Percentiles rank a stretch among this genome's conserved stretches.
Evolutionary conservation across 2,888 invertebrate species (phyloP).

Genomic region (Amorpha juglandis): DNA sequence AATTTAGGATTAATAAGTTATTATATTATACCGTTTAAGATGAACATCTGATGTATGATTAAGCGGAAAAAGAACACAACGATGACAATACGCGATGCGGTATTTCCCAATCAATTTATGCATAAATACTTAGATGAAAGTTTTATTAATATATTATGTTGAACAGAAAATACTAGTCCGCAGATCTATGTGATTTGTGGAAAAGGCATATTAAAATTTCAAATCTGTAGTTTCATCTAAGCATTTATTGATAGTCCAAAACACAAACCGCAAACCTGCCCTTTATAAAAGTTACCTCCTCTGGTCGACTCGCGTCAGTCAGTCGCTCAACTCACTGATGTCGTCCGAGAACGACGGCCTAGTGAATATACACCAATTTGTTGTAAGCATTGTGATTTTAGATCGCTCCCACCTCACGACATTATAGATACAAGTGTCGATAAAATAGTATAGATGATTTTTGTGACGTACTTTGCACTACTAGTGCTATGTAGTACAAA

Average conservation of each 20-base stretch:
- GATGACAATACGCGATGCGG: conserved; percentile 13
- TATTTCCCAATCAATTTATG: conserved; percentile 1
- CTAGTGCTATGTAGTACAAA: background rate
- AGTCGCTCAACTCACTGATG: conserved; percentile 35
- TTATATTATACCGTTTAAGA: background rate
- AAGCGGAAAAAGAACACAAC: conserved; percentile 32
- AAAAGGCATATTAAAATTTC: too few species aligned
- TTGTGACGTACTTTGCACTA: background rate
- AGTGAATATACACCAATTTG: conserved; percentile 18
- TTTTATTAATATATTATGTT: too few species aligned
- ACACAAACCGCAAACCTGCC: conserved; percentile 6
- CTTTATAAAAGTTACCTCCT: conserved; percentile 26
- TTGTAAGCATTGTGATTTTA: conserved; percentile 11
- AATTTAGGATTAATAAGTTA: background rate
- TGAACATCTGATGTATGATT: background rate
- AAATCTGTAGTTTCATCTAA: background rate
- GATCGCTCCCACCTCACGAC: background rate
- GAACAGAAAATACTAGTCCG: too few species aligned
- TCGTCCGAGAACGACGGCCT: conserved; percentile 38
- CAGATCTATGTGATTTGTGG: too few species aligned
- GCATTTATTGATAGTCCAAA: background rate
- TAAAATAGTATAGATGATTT: conserved; percentile 1
- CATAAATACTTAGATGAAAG: conserved; percentile 7
- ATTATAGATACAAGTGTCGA: background rate
- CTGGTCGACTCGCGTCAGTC: conserved; percentile 20